Conservation (phyloP, 1,140 invertebrate species). For the Anoplolepis gracilipes region DNA sequence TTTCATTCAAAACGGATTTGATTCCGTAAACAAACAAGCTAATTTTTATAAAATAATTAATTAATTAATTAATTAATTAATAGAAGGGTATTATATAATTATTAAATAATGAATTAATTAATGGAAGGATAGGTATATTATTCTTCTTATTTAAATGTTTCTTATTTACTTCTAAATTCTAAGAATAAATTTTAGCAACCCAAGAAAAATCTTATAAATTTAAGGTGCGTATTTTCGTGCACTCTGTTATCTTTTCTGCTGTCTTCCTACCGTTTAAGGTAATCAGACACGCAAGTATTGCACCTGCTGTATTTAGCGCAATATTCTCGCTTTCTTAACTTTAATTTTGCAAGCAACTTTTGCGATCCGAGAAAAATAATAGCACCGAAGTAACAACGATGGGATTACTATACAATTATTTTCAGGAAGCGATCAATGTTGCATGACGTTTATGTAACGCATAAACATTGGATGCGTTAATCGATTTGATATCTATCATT, state of each 20-base stretch:
- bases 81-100: too few relatives aligned
- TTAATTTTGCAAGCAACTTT: slow-evolving; percentile 33
- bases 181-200: not conserved
- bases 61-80: too few relatives aligned
- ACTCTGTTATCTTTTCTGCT: too few relatives aligned
- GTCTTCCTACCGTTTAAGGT: not conserved
- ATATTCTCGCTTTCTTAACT: slow-evolving; percentile 38
- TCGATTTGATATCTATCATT: slow-evolving; percentile 31
- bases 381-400: not conserved
- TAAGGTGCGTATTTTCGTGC: too few relatives aligned
- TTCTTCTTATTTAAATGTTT: not conserved
- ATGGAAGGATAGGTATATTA: too few relatives aligned
- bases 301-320: slow-evolving; percentile 6
- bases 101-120: too few relatives aligned
- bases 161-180: not conserved
- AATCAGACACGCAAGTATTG: not conserved
- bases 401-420: not conserved
- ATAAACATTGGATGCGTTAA: slow-evolving; percentile 32
- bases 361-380: slow-evolving; percentile 32
- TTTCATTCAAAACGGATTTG: not conserved
- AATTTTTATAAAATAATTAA: too few relatives aligned
- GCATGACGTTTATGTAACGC: slow-evolving; percentile 32
- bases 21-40: not conserved
- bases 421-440: slow-evolving; percentile 33
- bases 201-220: not conserved